Evolutionary conservation across 2,113 vertebrate genomes (phyloP).

Genomic region (Tursiops truncatus): DNA sequence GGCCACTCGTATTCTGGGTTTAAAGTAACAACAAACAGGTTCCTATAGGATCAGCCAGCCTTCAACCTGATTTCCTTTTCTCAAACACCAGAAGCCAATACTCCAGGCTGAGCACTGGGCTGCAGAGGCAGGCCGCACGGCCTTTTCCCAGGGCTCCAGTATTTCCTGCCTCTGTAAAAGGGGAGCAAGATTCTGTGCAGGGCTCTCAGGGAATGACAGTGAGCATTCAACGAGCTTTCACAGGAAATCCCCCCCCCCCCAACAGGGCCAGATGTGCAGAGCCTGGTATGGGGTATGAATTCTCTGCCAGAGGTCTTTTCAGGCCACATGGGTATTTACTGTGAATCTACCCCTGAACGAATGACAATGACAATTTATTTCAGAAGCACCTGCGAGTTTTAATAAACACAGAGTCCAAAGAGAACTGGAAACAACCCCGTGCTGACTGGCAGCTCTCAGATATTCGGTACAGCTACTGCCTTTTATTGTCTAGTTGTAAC

Average conservation of each 20-base stretch:
- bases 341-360: neutral
- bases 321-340: neutral
- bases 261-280: neutral
- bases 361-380: neutral
- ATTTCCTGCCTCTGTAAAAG: neutral
- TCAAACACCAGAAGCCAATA: slow-evolving; percentile 13
- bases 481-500: neutral
- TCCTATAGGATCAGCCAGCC: neutral
- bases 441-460: neutral
- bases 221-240: neutral
- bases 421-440: neutral
- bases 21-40: neutral
- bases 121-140: neutral
- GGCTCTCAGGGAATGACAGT: neutral
- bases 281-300: neutral
- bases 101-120: neutral
- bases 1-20: neutral
- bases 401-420: neutral
- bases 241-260: neutral
- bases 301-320: neutral
- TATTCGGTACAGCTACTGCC: neutral
- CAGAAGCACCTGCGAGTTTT: neutral
- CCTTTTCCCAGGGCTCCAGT: neutral
- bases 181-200: neutral
- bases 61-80: neutral